phyloP scores from a whole-genome alignment of 1,140 invertebrate species.

The Agraylea sexmaculata region DNA sequence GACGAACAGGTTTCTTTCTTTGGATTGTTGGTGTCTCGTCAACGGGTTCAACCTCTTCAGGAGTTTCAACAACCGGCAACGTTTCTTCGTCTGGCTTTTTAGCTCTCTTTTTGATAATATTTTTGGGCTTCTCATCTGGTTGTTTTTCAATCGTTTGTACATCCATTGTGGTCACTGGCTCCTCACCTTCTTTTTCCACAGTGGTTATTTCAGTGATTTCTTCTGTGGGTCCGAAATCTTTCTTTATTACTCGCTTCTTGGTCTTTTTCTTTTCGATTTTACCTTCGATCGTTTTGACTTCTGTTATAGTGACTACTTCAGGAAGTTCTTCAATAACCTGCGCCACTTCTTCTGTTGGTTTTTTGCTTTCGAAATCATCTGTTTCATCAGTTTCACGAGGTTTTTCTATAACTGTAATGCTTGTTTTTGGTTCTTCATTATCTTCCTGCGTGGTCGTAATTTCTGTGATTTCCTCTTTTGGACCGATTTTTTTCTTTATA shows the following conservation, averaged over 20 bases:
- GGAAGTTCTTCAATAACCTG: slow-evolving; percentile 11
- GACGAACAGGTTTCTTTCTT: slow-evolving; percentile 7
- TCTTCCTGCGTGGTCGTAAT: slow-evolving; percentile 21
- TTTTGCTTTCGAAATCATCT: slow-evolving; percentile 1
- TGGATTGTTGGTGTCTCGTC: too few relatives aligned
- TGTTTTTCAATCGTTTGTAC: slow-evolving; percentile 23
- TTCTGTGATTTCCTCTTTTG: slow-evolving; percentile 24
- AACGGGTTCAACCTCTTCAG: slow-evolving; percentile 12
- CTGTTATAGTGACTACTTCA: slow-evolving; percentile 23
- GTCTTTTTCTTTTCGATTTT: slow-evolving; percentile 20
- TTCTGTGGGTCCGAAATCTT: slow-evolving; percentile 24
- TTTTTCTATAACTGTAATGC: slow-evolving; percentile 19
- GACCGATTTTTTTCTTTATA: slow-evolving; percentile 25
- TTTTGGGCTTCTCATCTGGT: slow-evolving; percentile 21
- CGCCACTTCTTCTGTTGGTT: slow-evolving; percentile 1
- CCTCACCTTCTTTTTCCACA: slow-evolving; percentile 29
- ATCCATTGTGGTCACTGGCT: slow-evolving; percentile 25
- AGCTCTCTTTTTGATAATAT: slow-evolving; percentile 24
- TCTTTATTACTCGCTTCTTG: slow-evolving; percentile 25
- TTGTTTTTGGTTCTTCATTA: slow-evolving; percentile 20
- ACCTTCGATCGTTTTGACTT: slow-evolving; percentile 27
- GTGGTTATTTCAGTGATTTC: slow-evolving; percentile 29
- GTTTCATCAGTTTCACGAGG: slow-evolving; percentile 14
- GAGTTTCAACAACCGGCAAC: slow-evolving; percentile 16
- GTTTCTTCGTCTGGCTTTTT: not conserved